Evolutionary conservation across 2,888 invertebrate genomes (phyloP), one percentile per base, ranked within the genome.

Genomic region (Tenodera sinensis): DNA sequence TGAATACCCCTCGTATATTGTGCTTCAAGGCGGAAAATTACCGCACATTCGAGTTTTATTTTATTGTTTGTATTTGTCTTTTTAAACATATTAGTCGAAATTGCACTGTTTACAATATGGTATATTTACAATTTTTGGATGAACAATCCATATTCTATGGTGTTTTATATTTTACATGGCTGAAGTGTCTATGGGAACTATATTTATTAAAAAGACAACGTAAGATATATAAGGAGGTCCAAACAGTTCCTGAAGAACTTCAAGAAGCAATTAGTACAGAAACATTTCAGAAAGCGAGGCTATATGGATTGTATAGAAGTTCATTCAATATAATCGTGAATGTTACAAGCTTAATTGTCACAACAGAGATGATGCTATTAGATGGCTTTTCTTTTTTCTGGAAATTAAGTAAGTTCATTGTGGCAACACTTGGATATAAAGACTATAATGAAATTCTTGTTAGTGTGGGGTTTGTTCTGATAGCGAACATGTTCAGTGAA

Each of bases 241-340:
- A 95, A 30, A 95, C 95, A 90, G 96, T 98, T 84, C 99, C 99
- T 28, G 93, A 93, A 84, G 97, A 97, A 91, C 94, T 99, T 71
- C 95, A 95, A 91, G 95, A 95, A 91, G 96, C 97, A 90, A 95
- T 99, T 93, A 96, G 96, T 91, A 95, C 96, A 91, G 97, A 98
- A 91, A 97, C 98, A 83, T 99, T 98, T 93, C 95, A 96, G 89
- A 99, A 99, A 93, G 97, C 99, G 0, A 95, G 98, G 28, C 92
- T 95, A 2, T 99, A 99, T 94, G 96, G 97, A 47, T 94, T 98
- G 91, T 99, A 99, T 93, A 98, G 97, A 93, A 96, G 96, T 91
- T 94, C 94, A 90, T 99, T 97, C 93, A 96, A 95, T 88, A 96
- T 98, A 91, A 93, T 96, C 85, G 96, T 97, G 92, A 96, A 97